phyloP scores from a whole-genome alignment of 1,140 invertebrate genomes.

The Bombus turneri region DNA sequence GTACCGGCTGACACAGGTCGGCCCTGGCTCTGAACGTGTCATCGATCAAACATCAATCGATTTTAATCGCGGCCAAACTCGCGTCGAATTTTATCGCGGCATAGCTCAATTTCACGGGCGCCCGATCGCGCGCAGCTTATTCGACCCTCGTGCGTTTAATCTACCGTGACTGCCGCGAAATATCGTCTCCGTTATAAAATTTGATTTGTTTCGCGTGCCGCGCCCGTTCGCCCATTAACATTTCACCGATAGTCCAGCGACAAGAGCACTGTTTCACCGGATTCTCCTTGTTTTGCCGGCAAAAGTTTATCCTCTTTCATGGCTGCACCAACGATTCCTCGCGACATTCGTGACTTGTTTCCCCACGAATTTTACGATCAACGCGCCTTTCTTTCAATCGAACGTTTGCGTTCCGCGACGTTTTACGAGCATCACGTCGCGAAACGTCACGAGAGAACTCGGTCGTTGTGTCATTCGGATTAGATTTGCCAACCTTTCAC shows the following conservation, averaged over 20 bases:
- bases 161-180: slow-evolving; percentile 34
- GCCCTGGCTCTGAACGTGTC: not conserved
- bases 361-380: no score
- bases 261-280: no score
- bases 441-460: no score
- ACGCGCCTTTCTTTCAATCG: no score
- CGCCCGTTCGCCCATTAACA: slow-evolving; percentile 7
- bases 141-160: slow-evolving; percentile 20
- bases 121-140: slow-evolving; percentile 27
- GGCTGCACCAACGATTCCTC: not conserved
- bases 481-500: no score
- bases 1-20: not conserved
- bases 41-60: slow-evolving; percentile 34
- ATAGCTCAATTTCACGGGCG: slow-evolving; percentile 34
- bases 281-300: not conserved
- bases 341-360: no score
- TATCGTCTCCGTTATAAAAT: slow-evolving; percentile 41
- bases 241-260: not conserved
- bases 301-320: no score
- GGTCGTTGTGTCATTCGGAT: no score
- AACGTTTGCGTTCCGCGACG: no score
- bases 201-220: slow-evolving; percentile 34
- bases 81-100: slow-evolving; percentile 35
- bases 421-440: no score
- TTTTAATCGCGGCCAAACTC: slow-evolving; percentile 23